Evolutionary conservation across 2,888 invertebrate genomes (phyloP).

Genomic region (Bembecia ichneumoniformis): DNA sequence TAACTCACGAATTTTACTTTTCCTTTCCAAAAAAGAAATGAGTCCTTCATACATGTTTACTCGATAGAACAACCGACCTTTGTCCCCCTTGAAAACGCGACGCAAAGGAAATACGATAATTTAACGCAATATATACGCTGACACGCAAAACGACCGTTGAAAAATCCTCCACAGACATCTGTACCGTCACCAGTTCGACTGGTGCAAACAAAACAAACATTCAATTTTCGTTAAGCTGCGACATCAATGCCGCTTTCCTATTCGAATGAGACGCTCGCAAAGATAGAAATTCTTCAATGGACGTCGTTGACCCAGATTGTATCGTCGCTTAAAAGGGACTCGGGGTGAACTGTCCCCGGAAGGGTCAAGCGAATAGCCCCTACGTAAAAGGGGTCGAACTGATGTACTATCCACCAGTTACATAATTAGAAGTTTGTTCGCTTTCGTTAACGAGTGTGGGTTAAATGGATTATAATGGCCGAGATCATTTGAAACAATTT

Average conservation of each 20-base stretch:
- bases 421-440: constrained; percentile 12
- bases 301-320: constrained; percentile 24
- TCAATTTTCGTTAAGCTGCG: constrained; percentile 24
- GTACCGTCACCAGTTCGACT: constrained; percentile 8
- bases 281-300: constrained; percentile 32
- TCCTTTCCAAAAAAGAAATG: background rate
- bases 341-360: constrained; percentile 10
- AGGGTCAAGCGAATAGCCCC: constrained; percentile 8
- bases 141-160: constrained; percentile 18
- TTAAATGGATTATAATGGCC: background rate
- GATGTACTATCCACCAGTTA: constrained; percentile 7
- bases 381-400: constrained; percentile 12
- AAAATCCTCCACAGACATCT: constrained; percentile 17
- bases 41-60: constrained; percentile 17
- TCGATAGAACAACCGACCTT: constrained; percentile 17
- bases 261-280: constrained; percentile 24
- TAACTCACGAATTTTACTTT: too few relatives aligned
- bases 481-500: background rate
- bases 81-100: constrained; percentile 13
- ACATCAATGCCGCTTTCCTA: constrained; percentile 33
- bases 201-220: constrained; percentile 12
- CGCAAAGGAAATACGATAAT: constrained; percentile 17
- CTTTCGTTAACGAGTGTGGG: background rate
- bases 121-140: constrained; percentile 22
- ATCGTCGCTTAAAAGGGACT: constrained; percentile 9